Conservation (phyloP, 1,140 invertebrate genomes). For the Drosophila melanica region DNA sequence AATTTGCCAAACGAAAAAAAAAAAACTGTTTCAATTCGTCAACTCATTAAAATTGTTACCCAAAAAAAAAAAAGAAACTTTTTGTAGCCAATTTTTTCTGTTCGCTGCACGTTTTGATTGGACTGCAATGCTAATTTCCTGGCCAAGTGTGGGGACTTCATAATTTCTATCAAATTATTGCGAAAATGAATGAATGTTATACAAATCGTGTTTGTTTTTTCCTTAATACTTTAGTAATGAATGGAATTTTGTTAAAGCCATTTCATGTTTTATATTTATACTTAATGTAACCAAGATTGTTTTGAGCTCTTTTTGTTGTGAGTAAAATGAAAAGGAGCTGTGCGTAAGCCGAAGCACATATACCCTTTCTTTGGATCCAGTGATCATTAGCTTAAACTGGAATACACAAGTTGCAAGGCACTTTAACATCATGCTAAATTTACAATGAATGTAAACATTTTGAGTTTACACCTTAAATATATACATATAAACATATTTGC, state of each 20-base stretch:
- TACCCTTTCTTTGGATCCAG: too few species aligned
- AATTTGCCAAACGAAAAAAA: slow-evolving; percentile 20
- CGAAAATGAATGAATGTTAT: not conserved
- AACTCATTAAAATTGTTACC: slow-evolving; percentile 27
- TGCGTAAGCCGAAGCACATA: not conserved
- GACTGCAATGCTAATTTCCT: slow-evolving; percentile 41
- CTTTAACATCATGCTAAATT: not conserved
- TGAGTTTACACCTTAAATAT: too few species aligned
- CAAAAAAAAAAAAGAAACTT: slow-evolving; percentile 6
- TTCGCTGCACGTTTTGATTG: slow-evolving; percentile 53
- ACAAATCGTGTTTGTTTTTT: not conserved
- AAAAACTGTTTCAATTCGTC: slow-evolving; percentile 31
- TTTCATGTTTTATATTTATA: not conserved
- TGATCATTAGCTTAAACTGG: not conserved
- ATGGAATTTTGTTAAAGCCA: not conserved
- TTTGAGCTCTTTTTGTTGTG: not conserved
- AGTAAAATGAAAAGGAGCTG: not conserved
- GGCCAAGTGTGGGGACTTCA: slow-evolving; percentile 2
- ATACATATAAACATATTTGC: too few species aligned
- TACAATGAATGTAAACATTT: too few species aligned
- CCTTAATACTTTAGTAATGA: not conserved
- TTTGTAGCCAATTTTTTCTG: slow-evolving; percentile 27
- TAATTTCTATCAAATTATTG: slow-evolving; percentile 50
- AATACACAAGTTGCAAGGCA: not conserved
- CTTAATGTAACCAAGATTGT: not conserved